A percentile compares a stretch with the other conserved stretches of the same genome.
Conservation (phyloP, 1,140 invertebrate species). For the Rhysida immarginata region DNA sequence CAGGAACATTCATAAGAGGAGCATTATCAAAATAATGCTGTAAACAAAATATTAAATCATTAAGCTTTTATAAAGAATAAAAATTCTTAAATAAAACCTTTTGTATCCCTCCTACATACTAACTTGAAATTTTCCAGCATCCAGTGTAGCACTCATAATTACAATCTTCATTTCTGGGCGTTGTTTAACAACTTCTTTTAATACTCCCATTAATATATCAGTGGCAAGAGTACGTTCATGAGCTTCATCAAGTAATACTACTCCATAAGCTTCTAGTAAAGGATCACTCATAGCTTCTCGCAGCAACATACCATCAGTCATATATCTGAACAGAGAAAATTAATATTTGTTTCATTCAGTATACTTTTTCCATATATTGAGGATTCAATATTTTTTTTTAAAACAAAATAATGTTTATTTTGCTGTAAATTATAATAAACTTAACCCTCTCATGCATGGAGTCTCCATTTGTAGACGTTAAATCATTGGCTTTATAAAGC, state of each 20-base stretch:
- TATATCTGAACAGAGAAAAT: slow-evolving; percentile 47
- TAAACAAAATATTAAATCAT: slow-evolving; percentile 14
- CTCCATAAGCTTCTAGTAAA: slow-evolving; percentile 86
- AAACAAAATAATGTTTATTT: too few species aligned
- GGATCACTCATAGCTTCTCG: slow-evolving; percentile 99
- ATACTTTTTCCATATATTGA: too few species aligned
- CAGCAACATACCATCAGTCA: slow-evolving; percentile 99
- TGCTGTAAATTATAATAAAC: too few species aligned
- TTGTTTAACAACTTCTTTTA: slow-evolving; percentile 95
- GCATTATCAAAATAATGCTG: slow-evolving; percentile 94
- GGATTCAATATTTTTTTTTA: too few species aligned
- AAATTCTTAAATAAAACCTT: background rate
- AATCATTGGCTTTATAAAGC: too few species aligned
- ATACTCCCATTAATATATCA: slow-evolving; percentile 95
- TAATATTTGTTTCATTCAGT: too few species aligned
- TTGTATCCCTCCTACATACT: too few species aligned
- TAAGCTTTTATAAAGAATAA: slow-evolving; percentile 1
- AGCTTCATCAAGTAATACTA: slow-evolving; percentile 83
- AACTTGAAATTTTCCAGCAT: slow-evolving; percentile 95
- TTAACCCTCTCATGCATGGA: too few species aligned
- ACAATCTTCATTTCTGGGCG: slow-evolving; percentile 89
- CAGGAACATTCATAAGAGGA: slow-evolving; percentile 95
- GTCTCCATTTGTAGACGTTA: too few species aligned
- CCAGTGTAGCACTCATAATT: slow-evolving; percentile 99
- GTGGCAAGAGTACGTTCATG: slow-evolving; percentile 97